phyloP scores from a whole-genome alignment of 2,113 vertebrate species.

The Chlorodrepanis virens region DNA sequence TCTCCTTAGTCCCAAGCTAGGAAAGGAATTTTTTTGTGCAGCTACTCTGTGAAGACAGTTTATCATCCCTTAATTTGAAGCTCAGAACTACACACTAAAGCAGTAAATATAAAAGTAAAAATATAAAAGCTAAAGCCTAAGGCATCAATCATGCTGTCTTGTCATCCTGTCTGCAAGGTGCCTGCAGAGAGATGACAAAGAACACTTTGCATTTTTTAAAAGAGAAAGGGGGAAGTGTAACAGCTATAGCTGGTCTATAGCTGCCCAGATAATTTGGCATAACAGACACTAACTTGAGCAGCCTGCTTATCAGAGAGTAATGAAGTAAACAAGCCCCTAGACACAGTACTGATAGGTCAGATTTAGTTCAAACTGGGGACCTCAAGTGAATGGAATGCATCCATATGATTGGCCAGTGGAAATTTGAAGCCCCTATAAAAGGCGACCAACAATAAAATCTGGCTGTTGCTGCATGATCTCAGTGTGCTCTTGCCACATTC shows the following conservation, averaged over 20 bases:
- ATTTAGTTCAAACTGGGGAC: background rate
- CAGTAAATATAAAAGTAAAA: background rate
- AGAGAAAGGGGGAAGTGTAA: background rate
- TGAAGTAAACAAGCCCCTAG: background rate
- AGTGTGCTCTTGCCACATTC: background rate
- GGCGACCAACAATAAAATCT: background rate
- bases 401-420: background rate
- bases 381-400: background rate
- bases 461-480: background rate
- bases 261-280: background rate
- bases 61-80: background rate
- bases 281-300: background rate
- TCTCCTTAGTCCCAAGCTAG: background rate
- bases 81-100: background rate
- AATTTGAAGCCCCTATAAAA: background rate
- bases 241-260: background rate
- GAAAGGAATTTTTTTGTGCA: background rate
- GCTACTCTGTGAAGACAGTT: background rate
- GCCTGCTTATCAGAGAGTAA: background rate
- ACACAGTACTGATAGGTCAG: background rate
- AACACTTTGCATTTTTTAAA: background rate
- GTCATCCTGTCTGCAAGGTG: background rate
- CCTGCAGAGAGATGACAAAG: background rate
- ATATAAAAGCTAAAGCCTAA: background rate
- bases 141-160: background rate